phyloP scores from a whole-genome alignment of 2,113 vertebrate species.

The Sula dactylatra region DNA sequence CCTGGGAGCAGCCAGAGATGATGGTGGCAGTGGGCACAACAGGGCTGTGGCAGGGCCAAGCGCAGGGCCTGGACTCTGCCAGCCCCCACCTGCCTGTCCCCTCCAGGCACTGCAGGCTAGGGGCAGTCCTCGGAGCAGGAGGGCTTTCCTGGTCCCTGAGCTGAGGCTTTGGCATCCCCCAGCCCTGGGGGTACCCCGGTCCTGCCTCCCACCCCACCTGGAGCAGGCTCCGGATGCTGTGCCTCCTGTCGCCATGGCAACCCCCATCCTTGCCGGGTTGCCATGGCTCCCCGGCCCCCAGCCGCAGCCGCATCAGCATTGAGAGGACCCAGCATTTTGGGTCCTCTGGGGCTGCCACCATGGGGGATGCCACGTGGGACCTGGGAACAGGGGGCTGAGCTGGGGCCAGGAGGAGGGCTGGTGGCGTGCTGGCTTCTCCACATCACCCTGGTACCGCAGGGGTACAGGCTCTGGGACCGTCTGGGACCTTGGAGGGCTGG shows the following conservation, averaged over 20 bases:
- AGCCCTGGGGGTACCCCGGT: not conserved
- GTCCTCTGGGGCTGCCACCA: not conserved
- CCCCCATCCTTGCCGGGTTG: slow-evolving; percentile 35
- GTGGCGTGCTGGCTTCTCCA: not conserved
- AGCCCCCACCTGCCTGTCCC: not conserved
- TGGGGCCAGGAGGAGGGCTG: not conserved
- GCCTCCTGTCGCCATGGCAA: slow-evolving; percentile 49
- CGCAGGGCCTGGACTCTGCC: not conserved
- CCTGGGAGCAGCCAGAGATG: not conserved
- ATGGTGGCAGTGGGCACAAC: not conserved
- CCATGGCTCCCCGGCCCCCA: slow-evolving; percentile 54
- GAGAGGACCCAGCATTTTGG: not conserved
- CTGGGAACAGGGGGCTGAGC: not conserved
- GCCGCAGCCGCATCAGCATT: not conserved
- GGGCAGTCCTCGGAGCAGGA: not conserved
- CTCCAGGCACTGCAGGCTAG: not conserved
- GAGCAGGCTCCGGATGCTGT: not conserved
- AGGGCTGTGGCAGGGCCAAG: not conserved
- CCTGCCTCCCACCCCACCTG: not conserved
- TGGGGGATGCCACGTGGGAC: rapidly evolving
- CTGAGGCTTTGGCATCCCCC: not conserved
- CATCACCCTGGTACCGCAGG: rapidly evolving
- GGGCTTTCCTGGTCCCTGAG: not conserved
- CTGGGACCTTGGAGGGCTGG: not conserved
- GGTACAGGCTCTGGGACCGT: rapidly evolving